Conservation (phyloP, 1,140 invertebrate species). For the Sitophilus oryzae region DNA sequence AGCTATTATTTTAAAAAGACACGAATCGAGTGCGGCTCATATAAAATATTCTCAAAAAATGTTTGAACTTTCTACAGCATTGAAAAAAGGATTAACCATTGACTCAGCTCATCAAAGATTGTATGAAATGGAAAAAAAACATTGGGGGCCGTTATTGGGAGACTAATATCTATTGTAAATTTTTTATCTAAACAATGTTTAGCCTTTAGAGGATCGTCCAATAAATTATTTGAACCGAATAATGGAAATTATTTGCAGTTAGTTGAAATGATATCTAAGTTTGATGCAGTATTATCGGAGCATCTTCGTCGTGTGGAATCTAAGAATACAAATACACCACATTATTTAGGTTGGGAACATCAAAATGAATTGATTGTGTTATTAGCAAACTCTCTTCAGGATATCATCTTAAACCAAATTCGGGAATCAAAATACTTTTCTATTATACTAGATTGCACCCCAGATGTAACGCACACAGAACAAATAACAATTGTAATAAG, state of each 20-base stretch:
- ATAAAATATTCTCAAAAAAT: conserved; percentile 10
- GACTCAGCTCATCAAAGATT: conserved; percentile 6
- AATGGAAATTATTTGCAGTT: conserved; percentile 14
- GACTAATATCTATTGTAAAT: conserved; percentile 10
- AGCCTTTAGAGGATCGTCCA: conserved; percentile 10
- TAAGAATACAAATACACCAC: conserved; percentile 9
- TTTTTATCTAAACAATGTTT: conserved; percentile 10
- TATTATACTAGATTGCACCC: conserved; percentile 1
- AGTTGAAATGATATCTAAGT: conserved; percentile 14
- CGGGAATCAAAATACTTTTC: too few species aligned
- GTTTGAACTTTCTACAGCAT: conserved; percentile 8
- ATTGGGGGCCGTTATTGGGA: conserved; percentile 8
- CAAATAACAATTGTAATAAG: conserved; percentile 7
- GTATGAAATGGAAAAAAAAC: conserved; percentile 13
- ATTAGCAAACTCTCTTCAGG: neutral
- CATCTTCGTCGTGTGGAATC: conserved; percentile 7
- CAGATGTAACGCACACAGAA: neutral
- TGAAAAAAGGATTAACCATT: conserved; percentile 7
- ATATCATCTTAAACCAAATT: conserved; percentile 11
- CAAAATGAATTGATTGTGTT: conserved; percentile 9
- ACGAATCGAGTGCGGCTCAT: conserved; percentile 7
- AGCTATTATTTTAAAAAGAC: conserved; percentile 7
- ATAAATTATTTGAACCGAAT: conserved; percentile 11
- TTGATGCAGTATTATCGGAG: conserved; percentile 5
- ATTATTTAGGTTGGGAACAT: conserved; percentile 13